These are phyloP conservation scores for Eulemur mongoz DNA, from an alignment of 2,797 vertebrate genomes.

Conservation along the genomic window DNA sequence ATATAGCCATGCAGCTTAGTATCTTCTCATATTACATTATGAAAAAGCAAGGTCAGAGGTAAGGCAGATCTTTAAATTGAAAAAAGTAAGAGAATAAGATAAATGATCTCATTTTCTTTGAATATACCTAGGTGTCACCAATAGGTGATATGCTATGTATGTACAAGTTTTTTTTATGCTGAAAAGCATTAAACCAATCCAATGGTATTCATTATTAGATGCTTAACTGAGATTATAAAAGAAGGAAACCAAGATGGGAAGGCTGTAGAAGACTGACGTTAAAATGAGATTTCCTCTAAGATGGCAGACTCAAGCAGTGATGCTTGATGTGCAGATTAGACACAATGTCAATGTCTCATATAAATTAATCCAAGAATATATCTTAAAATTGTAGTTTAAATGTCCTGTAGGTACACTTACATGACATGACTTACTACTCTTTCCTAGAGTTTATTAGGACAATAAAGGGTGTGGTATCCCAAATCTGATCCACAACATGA, in stretches of 20 bases:
- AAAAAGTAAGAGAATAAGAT: background rate
- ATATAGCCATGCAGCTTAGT: background rate
- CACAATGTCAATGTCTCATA: background rate
- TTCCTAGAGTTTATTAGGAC: background rate
- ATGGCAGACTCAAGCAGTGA: background rate
- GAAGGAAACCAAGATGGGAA: background rate
- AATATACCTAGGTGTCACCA: background rate
- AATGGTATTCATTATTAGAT: background rate
- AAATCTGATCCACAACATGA: slow-evolving; percentile 14
- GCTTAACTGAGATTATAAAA: background rate
- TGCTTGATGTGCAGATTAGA: background rate
- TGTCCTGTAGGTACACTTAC: background rate
- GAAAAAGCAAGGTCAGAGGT: slow-evolving; percentile 13
- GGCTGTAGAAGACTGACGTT: background rate
- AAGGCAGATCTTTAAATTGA: background rate
- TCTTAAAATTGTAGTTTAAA: background rate
- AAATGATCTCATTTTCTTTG: background rate
- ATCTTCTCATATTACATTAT: background rate
- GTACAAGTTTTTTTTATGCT: background rate
- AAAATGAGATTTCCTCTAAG: slow-evolving; percentile 15
- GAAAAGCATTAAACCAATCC: background rate
- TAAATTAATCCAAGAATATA: background rate
- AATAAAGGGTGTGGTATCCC: background rate
- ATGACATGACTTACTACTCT: background rate
- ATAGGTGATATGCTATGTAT: background rate